Percentiles rank a stretch among this genome's conserved stretches.
Evolutionary conservation across 2,888 invertebrate species (phyloP).

Genomic region (Drosophila kokeensis): DNA sequence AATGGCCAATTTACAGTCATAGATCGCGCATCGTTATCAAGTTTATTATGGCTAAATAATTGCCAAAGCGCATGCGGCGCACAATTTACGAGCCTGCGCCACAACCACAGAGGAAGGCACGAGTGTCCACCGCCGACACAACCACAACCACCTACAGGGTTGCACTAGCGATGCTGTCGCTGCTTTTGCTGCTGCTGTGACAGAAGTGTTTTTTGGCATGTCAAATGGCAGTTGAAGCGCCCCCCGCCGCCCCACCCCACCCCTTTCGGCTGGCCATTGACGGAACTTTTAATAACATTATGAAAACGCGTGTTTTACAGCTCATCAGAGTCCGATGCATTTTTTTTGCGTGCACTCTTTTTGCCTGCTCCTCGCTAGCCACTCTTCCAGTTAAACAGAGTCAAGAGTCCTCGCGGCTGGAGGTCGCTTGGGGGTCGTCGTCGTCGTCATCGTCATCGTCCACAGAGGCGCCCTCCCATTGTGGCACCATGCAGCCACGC

Average conservation of each 20-base stretch:
- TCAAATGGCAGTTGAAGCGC: slow-evolving; percentile 73
- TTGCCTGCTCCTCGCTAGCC: slow-evolving; percentile 22
- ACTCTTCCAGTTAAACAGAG: slow-evolving; percentile 60
- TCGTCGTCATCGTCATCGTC: slow-evolving; percentile 65
- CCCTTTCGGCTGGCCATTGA: slow-evolving; percentile 5
- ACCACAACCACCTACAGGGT: slow-evolving; percentile 27
- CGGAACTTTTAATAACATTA: slow-evolving; percentile 73
- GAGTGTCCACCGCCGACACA: slow-evolving; percentile 50
- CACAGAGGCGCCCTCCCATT: slow-evolving; percentile 83
- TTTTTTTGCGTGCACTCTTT: slow-evolving; percentile 61
- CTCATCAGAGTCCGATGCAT: slow-evolving; percentile 70
- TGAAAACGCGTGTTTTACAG: slow-evolving; percentile 80
- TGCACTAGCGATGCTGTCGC: slow-evolving; percentile 24
- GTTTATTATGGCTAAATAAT: slow-evolving; percentile 67
- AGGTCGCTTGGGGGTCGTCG: slow-evolving; percentile 68
- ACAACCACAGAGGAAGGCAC: slow-evolving; percentile 36
- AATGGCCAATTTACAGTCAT: slow-evolving; percentile 35
- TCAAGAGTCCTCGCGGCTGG: slow-evolving; percentile 77
- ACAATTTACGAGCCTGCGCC: slow-evolving; percentile 61
- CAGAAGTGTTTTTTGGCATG: slow-evolving; percentile 81
- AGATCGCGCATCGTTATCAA: slow-evolving; percentile 54
- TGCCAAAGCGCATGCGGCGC: slow-evolving; percentile 65
- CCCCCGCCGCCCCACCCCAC: slow-evolving; percentile 20
- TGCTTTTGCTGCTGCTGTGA: slow-evolving; percentile 65
- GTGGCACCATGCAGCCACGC: slow-evolving; percentile 84